Evolutionary conservation across 1,140 invertebrate species (phyloP), one percentile per base, ranked within the genome.

Genomic region (Drosophila seguyi): DNA sequence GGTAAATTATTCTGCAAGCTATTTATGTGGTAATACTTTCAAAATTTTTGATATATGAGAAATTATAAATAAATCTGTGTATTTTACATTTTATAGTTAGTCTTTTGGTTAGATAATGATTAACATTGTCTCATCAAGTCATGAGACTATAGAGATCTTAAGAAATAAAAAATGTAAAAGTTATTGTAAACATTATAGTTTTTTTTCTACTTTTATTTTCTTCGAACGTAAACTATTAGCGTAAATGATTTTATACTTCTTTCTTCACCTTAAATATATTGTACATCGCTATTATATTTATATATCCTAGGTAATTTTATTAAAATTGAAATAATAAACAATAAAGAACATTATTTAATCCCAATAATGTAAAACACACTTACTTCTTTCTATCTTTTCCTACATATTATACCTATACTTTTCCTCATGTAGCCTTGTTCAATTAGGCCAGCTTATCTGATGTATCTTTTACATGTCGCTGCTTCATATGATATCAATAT

Each of bases 401-500:
- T 5, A 39, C 1, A 38, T 10, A 41, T 18, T 22, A 16, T 13
- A n/a, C 0, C 20, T 3, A 10, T 13, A 63, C 20, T 14, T 25
- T 48, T 7, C 14, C 20, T 22, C 10, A 18, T 34, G 25, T 36
- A 34, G 16, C n/a, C 44, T 5, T 20, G 1, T 18, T 42, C 57
- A 81, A 81, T 81, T 81, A 52, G 38, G 18, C 45, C 75, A 77
- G 81, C 67, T 84, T 74, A 84, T 76, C 44, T 41, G 47, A 48
- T 45, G 50, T 77, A 56, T 71, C 50, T 62, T 38, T 68, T 71
- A 48, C 62, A 45, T 65, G 20, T 45, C 41, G n/a, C 57, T 81
- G 58, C 56, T 44, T 36, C 20, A 44, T 57, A 34, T 39, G 50
- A 66, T 75, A 84, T 71, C 44, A 76, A 75, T 81, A 50, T 13